Conservation (phyloP, 2,888 invertebrate species). For the Rosalia funebris region DNA sequence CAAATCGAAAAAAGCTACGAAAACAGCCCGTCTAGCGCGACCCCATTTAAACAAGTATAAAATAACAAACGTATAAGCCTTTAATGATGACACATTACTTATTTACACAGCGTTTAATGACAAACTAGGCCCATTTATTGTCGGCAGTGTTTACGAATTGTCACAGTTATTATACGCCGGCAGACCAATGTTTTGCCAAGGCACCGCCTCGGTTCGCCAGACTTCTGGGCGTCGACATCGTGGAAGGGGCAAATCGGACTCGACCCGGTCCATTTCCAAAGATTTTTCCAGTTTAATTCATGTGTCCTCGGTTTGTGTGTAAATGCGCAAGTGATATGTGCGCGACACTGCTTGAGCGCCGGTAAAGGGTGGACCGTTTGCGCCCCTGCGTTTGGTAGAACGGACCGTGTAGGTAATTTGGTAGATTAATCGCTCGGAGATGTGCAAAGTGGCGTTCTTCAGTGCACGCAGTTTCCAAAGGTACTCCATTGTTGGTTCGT, state of each 20-base stretch:
- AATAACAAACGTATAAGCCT: conserved; percentile 58
- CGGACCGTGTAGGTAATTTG: conserved; percentile 6
- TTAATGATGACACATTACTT: conserved; percentile 62
- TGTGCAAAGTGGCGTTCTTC: not conserved
- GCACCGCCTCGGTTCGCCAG: conserved; percentile 44
- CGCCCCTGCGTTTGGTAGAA: not conserved
- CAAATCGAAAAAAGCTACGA: conserved; percentile 37
- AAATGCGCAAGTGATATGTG: conserved; percentile 19
- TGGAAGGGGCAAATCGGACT: conserved; percentile 36
- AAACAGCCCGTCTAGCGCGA: conserved; percentile 37
- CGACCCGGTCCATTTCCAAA: conserved; percentile 24
- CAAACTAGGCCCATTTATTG: conserved; percentile 58
- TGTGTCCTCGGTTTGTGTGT: conserved; percentile 2
- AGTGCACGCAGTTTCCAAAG: not conserved
- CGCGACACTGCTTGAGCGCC: not conserved
- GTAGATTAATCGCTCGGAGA: no score
- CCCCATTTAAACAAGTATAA: conserved; percentile 52
- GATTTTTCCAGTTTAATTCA: conserved; percentile 24
- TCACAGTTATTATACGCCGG: conserved; percentile 55
- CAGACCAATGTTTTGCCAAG: conserved; percentile 50
- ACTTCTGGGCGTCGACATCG: conserved; percentile 45
- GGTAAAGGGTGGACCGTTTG: not conserved
- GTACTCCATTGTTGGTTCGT: no score
- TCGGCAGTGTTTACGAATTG: conserved; percentile 61
- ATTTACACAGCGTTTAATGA: conserved; percentile 57